Evolutionary conservation across 1,140 invertebrate genomes (phyloP), one percentile per base, ranked within the genome.

Genomic region (Drosophila simulans): DNA sequence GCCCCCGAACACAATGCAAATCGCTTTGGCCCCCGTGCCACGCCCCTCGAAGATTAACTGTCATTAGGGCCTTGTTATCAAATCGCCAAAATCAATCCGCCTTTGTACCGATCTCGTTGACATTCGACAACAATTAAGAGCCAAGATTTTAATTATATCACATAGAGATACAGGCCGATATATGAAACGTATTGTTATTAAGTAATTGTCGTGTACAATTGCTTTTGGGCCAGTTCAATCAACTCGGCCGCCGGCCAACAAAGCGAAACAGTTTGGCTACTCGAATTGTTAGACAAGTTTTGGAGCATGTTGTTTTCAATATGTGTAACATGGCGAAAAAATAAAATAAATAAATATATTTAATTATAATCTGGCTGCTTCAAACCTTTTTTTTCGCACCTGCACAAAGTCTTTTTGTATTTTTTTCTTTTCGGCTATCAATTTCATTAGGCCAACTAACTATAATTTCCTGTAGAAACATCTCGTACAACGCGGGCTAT

Each of bases 1-100:
- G 45, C 7, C 27, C 25, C 45, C 39, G 12, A 59, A 62, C 53
- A 81, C 77, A 81, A 81, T 76, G 78, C 63, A 74, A 74, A 74
- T 74, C 57, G 65, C 42, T 71, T 51, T 48, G 45, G 39, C 46
- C 31, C 27, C 45, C 39, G 5, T n/a, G 22, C 42, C 62, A 40
- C 43, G 39, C 15, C 49, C 22, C 52, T 27, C 5, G 35, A n/a
- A 52, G 77, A 75, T 80, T 64, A 80, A 65, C 70, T 75, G 55
- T 79, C 65, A 79, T 79, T 79, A 79, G 65, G 43, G 58, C 20
- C 62, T 34, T 5, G 34, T 13, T 59, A 59, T 58, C 63, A 42
- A 49, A 59, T 59, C 55, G 17, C 13, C 43, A 34, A 63, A 31
- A 69, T 68, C 48, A 25, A 68, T 37, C 17, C 22, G 57, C 42